A percentile compares a stretch with the other conserved stretches of the same genome.
These are phyloP conservation scores for Dolichomitus sp. DNA, from an alignment of 2,888 invertebrate species.

Conservation along the genomic window DNA sequence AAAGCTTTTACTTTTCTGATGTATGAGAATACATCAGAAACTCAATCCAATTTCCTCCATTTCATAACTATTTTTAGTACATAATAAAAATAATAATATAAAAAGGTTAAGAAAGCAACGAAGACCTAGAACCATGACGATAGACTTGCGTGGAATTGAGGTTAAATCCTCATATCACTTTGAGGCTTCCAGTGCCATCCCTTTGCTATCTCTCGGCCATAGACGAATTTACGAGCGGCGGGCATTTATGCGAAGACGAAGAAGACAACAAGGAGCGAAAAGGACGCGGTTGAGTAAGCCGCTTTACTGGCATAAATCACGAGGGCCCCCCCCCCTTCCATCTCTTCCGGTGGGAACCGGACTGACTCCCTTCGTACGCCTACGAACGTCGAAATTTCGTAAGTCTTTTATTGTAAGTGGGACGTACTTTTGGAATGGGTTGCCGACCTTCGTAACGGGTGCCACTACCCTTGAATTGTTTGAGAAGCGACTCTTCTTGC, in stretches of 20 bases:
- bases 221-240: conserved; percentile 71
- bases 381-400: too few species aligned
- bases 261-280: conserved; percentile 29
- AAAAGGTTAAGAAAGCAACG: conserved; percentile 2
- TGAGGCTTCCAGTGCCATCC: conserved; percentile 48
- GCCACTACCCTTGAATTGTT: too few species aligned
- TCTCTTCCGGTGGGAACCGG: too few species aligned
- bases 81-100: conserved; percentile 1
- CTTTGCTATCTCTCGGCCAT: conserved; percentile 68
- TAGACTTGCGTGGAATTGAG: conserved; percentile 29
- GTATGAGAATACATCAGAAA: too few species aligned
- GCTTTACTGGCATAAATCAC: conserved; percentile 75
- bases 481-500: too few species aligned
- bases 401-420: too few species aligned
- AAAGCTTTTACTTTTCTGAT: too few species aligned
- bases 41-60: not conserved
- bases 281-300: conserved; percentile 70
- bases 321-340: conserved; percentile 42
- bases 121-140: conserved; percentile 47
- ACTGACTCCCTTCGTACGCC: too few species aligned
- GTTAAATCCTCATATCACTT: conserved; percentile 65
- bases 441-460: too few species aligned
- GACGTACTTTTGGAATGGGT: too few species aligned
- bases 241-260: conserved; percentile 65
- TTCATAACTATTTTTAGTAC: not conserved